Evolutionary conservation across 2,888 invertebrate species (phyloP).

Genomic region (Andrena chrysosceles): DNA sequence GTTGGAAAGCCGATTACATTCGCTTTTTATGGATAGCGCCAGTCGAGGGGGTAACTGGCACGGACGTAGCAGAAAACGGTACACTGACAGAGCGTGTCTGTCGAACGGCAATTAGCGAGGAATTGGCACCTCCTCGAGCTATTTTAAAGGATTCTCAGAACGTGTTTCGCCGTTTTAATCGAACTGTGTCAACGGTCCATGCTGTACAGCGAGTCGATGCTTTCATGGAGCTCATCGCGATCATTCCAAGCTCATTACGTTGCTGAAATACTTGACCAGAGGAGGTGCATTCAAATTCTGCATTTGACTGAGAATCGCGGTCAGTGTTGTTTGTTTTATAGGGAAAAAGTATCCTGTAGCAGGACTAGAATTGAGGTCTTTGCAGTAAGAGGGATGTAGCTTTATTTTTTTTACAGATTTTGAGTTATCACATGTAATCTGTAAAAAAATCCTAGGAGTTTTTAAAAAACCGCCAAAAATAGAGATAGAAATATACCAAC

Average conservation of each 20-base stretch:
- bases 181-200: constrained; percentile 48
- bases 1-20: constrained; percentile 15
- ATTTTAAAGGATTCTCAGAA: constrained; percentile 62
- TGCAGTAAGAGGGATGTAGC: too few relatives aligned
- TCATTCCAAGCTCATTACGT: background rate
- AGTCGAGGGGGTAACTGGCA: constrained; percentile 42
- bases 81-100: constrained; percentile 54
- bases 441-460: too few relatives aligned
- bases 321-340: background rate
- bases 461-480: too few relatives aligned
- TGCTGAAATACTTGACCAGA: too few relatives aligned
- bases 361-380: too few relatives aligned
- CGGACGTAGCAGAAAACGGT: constrained; percentile 22
- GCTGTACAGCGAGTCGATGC: background rate
- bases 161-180: constrained; percentile 32
- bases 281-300: background rate
- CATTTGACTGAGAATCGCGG: background rate
- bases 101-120: constrained; percentile 62
- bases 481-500: too few relatives aligned
- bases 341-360: too few relatives aligned
- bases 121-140: constrained; percentile 59
- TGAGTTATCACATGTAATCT: too few relatives aligned
- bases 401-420: too few relatives aligned
- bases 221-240: background rate
- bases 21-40: constrained; percentile 20